These are phyloP conservation scores for Dipodomys spectabilis DNA, from an alignment of 2,113 vertebrate species.

Conservation along the genomic window DNA sequence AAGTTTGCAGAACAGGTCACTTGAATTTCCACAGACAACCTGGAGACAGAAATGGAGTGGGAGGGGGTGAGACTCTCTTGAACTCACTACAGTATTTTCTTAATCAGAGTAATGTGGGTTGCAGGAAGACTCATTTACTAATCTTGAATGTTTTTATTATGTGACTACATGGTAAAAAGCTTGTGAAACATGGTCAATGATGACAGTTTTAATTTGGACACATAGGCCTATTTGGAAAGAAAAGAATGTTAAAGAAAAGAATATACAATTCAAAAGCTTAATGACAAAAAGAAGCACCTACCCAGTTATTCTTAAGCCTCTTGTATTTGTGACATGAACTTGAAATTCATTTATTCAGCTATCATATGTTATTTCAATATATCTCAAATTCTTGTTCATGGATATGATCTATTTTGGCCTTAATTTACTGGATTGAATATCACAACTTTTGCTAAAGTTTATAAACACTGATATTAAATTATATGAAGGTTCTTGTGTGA, in stretches of 20 bases:
- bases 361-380: background rate
- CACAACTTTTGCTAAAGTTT: conserved; percentile 3
- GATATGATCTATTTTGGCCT: conserved; percentile 11
- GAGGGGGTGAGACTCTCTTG: background rate
- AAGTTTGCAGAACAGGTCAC: background rate
- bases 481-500: conserved; percentile 79
- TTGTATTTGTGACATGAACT: background rate
- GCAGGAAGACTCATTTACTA: background rate
- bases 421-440: conserved; percentile 26
- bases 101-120: background rate
- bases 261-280: background rate
- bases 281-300: background rate
- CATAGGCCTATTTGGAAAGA: background rate
- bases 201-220: conserved; percentile 78
- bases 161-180: background rate
- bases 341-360: background rate
- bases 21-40: background rate
- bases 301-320: background rate
- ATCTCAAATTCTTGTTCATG: background rate
- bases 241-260: background rate
- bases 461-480: conserved; percentile 27
- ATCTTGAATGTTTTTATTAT: background rate
- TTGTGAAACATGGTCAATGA: conserved; percentile 51
- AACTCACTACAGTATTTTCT: background rate
- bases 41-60: background rate